Conservation (phyloP, 2,888 invertebrate genomes). For the Amphimallon solstitiale region DNA sequence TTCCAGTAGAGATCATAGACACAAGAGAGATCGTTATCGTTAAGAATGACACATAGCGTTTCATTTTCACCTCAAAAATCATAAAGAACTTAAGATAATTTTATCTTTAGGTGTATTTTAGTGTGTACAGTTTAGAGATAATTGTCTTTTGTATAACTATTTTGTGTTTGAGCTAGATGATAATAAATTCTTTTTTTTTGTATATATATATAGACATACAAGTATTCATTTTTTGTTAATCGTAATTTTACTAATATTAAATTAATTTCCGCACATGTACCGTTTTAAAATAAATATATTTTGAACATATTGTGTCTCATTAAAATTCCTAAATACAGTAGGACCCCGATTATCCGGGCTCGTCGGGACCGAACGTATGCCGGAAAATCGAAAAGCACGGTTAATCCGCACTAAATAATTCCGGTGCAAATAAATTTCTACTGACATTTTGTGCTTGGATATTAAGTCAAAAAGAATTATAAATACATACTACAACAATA, state of each 20-base stretch:
- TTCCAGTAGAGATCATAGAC: slow-evolving; percentile 48
- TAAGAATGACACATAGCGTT: background rate
- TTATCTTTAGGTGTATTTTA: slow-evolving; percentile 19
- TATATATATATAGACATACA: background rate
- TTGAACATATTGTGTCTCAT: no score
- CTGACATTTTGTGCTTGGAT: no score
- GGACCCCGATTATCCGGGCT: no score
- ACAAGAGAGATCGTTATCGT: slow-evolving; percentile 49
- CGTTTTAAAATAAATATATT: slow-evolving; percentile 32
- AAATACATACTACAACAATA: no score
- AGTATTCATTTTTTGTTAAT: background rate
- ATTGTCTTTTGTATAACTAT: background rate
- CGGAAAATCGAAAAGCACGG: no score
- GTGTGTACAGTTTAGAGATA: background rate
- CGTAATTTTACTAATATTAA: slow-evolving; percentile 1
- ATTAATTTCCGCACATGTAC: slow-evolving; percentile 12
- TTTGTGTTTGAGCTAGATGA: background rate
- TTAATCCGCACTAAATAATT: no score
- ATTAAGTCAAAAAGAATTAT: no score
- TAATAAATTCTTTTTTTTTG: slow-evolving; percentile 1
- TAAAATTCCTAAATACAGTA: no score
- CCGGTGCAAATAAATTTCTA: no score
- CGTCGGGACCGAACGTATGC: no score
- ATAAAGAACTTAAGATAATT: slow-evolving; percentile 1
- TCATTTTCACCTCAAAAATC: slow-evolving; percentile 4